A percentile compares a stretch with the other conserved stretches of the same genome.
These are phyloP conservation scores for Liposcelis brunnea DNA, from an alignment of 2,888 invertebrate species.

Conservation along the genomic window DNA sequence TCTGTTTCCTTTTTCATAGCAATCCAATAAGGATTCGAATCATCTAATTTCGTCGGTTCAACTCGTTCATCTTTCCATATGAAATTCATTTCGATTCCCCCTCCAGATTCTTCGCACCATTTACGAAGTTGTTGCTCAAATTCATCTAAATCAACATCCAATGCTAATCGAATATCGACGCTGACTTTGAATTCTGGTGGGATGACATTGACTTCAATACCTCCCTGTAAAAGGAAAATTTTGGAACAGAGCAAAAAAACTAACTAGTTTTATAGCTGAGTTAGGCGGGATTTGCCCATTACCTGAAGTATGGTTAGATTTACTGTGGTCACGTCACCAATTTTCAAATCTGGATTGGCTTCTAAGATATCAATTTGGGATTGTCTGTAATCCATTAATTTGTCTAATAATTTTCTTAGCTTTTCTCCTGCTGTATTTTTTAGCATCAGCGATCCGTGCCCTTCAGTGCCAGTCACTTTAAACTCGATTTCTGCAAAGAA, in stretches of 20 bases:
- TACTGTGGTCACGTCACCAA: conserved; percentile 75
- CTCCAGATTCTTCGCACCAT: conserved; percentile 42
- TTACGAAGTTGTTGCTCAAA: conserved; percentile 31
- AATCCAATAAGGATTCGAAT: conserved; percentile 50
- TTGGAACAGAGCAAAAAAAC: no score
- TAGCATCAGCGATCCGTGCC: conserved; percentile 67
- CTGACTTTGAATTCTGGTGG: conserved; percentile 61
- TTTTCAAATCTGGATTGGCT: conserved; percentile 42
- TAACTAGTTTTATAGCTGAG: no score
- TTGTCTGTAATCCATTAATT: conserved; percentile 50
- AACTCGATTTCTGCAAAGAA: conserved; percentile 56
- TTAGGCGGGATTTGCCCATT: no score
- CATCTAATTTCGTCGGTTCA: conserved; percentile 43
- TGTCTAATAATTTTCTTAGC: conserved; percentile 49
- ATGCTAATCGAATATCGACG: conserved; percentile 56
- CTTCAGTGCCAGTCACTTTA: conserved; percentile 63
- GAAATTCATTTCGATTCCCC: conserved; percentile 46
- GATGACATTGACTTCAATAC: conserved; percentile 79
- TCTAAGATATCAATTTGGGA: conserved; percentile 48
- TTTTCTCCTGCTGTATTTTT: conserved; percentile 75
- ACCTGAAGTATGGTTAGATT: conserved; percentile 65
- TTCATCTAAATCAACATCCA: conserved; percentile 39
- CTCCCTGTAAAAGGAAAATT: conserved; percentile 41
- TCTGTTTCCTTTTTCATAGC: conserved; percentile 36
- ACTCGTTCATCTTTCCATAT: conserved; percentile 41